Evolutionary conservation across 2,797 vertebrate genomes (phyloP).

Genomic region (Chrysolophus pictus): DNA sequence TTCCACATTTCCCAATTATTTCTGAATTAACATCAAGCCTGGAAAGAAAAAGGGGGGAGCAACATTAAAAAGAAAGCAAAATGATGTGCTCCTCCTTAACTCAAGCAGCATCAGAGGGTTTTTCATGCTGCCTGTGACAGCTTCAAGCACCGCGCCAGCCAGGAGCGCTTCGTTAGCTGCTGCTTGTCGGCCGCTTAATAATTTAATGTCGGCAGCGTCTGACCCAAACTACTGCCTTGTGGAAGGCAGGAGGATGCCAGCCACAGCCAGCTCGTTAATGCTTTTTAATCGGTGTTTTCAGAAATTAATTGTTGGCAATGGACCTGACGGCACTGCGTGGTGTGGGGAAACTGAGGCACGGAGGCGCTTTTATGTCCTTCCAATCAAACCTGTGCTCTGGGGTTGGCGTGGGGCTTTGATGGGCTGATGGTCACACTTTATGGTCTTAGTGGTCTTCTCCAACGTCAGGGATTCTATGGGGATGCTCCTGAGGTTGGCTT

Average conservation of each 20-base stretch:
- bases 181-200: slow-evolving; percentile 56
- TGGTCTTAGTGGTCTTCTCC: too few species aligned
- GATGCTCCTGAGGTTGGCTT: background rate
- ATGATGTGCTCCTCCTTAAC: slow-evolving; percentile 10
- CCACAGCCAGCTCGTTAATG: background rate
- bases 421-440: too few species aligned
- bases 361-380: background rate
- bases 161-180: background rate
- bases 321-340: fast-evolving
- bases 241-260: background rate
- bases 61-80: background rate
- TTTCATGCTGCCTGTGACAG: slow-evolving; percentile 40
- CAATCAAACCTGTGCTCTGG: background rate
- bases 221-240: slow-evolving; percentile 25
- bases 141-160: slow-evolving; percentile 18
- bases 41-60: slow-evolving; percentile 50
- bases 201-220: slow-evolving; percentile 63
- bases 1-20: slow-evolving; percentile 60
- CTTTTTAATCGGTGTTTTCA: background rate
- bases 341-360: background rate
- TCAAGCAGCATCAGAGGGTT: slow-evolving; percentile 60
- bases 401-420: background rate
- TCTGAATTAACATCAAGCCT: slow-evolving; percentile 56
- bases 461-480: too few species aligned
- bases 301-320: background rate